These are phyloP conservation scores for Helicolenus hilgendorfi DNA, from an alignment of 2,797 vertebrate genomes.

Conservation along the genomic window DNA sequence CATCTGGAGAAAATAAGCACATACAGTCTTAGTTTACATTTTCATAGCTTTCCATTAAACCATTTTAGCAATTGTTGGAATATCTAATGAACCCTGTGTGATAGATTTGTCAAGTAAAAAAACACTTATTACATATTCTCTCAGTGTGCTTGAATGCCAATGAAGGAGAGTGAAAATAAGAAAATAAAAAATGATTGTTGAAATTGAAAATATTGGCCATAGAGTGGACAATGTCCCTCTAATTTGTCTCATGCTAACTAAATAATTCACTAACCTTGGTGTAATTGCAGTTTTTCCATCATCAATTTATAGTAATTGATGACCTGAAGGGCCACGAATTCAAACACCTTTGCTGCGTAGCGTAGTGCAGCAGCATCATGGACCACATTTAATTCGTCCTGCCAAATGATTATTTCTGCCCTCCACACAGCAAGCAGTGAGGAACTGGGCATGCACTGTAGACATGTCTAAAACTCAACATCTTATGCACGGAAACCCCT, in stretches of 20 bases:
- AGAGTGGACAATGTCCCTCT: slow-evolving; percentile 48
- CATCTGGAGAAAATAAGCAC: not conserved
- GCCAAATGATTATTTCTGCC: slow-evolving; percentile 14
- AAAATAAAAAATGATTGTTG: not conserved
- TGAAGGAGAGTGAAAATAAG: not conserved
- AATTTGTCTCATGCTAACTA: slow-evolving; percentile 37
- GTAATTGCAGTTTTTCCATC: slow-evolving; percentile 71
- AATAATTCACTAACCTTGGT: slow-evolving; percentile 67
- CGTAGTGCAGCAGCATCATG: slow-evolving; percentile 10
- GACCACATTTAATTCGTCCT: slow-evolving; percentile 14
- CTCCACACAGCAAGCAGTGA: slow-evolving; percentile 18
- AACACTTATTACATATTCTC: not conserved
- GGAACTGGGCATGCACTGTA: not conserved
- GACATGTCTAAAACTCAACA: not conserved
- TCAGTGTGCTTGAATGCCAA: not conserved
- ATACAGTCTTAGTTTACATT: not conserved
- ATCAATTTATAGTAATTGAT: slow-evolving; percentile 78
- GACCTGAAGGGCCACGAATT: slow-evolving; percentile 68
- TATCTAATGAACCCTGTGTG: not conserved
- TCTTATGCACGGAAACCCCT: not conserved
- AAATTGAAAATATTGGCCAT: slow-evolving; percentile 20
- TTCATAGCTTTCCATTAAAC: not conserved
- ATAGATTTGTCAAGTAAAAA: not conserved
- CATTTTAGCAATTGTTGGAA: not conserved
- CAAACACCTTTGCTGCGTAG: slow-evolving; percentile 50